Evolutionary conservation across 2,888 invertebrate genomes (phyloP), one percentile per base, ranked within the genome.

Genomic region (Tridacna crocea): DNA sequence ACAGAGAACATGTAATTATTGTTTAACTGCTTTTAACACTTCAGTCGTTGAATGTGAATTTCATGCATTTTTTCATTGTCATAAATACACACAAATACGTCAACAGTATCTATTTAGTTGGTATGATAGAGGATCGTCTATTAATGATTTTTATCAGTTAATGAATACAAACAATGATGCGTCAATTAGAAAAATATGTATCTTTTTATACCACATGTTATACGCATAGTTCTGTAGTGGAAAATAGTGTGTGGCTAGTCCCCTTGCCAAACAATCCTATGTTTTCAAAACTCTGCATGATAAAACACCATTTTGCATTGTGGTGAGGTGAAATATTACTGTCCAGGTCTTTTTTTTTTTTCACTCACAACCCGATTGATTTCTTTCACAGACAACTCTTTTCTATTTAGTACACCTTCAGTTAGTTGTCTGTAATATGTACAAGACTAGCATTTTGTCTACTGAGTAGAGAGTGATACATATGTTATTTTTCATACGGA

Each of bases 21-120:
- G 77, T 60, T 22, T 58, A n/a, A 70, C 27, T 17, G 36, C 46
- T 13, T 12, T 11, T 8, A 60, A 70, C 26, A 47, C 17, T 36
- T 19, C 22, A 24, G 8, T 58, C 47, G 22, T 77, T 46, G 77
- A 77, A 47, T 58, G 46, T 60, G 77, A 77, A 24, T 70, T 55
- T 77, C 77, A 70, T 77, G 70, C 68, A 11, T 77, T 77, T 60
- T 70, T 76, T 46, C 26, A 36, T 17, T 76, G 68, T 55, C n/a
- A 19, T 11, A 76, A 66, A 68, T 76, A 51, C 60, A 26, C 22
- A 27, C 22, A 11, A 17, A n/a, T 74, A 46, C 17, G 74, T 12
- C 17, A 74, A 17, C 24, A 74, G 15, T 61, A 61, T 55, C 1
- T 55, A 55, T 55, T 55, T n/a, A 55, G 55, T 55, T 55, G 55